Conservation (phyloP, 2,888 invertebrate species). For the Adela reaumurella region DNA sequence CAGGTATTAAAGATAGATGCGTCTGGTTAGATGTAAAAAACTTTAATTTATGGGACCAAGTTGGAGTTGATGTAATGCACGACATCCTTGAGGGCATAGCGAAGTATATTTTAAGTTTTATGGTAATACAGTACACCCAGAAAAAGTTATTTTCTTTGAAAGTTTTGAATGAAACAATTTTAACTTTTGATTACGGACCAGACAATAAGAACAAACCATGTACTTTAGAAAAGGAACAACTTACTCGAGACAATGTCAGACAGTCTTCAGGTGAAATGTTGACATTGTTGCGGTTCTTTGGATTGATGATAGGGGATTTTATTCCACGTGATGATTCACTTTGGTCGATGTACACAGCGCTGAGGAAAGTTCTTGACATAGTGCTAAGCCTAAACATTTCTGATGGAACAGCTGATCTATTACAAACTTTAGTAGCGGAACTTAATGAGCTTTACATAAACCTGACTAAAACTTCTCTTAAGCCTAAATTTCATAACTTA, state of each 20-base stretch:
- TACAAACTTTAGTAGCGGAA: slow-evolving; percentile 2
- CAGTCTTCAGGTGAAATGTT: slow-evolving; percentile 1
- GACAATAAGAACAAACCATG: slow-evolving; percentile 1
- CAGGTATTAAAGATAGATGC: slow-evolving; percentile 13
- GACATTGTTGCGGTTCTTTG: slow-evolving; percentile 1
- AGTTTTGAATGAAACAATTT: slow-evolving; percentile 1
- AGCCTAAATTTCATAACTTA: slow-evolving; percentile 4
- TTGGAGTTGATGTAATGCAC: too few species aligned
- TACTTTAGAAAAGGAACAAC: not conserved
- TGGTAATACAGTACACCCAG: slow-evolving; percentile 1
- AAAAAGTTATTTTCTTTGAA: slow-evolving; percentile 1
- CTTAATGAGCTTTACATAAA: slow-evolving; percentile 2
- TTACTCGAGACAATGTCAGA: not conserved
- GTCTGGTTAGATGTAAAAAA: slow-evolving; percentile 10
- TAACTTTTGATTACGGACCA: slow-evolving; percentile 2
- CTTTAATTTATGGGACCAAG: slow-evolving; percentile 13
- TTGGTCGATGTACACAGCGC: not conserved
- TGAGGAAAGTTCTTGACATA: slow-evolving; percentile 3
- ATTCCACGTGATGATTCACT: slow-evolving; percentile 1
- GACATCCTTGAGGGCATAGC: too few species aligned
- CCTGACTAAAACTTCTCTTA: not conserved
- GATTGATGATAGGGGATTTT: slow-evolving; percentile 1
- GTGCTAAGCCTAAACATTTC: not conserved
- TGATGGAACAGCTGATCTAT: not conserved
- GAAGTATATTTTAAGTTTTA: slow-evolving; percentile 9